A percentile compares a stretch with the other conserved stretches of the same genome.
Evolutionary conservation across 2,888 invertebrate species (phyloP).

Genomic region (Cerceris rybyensis): DNA sequence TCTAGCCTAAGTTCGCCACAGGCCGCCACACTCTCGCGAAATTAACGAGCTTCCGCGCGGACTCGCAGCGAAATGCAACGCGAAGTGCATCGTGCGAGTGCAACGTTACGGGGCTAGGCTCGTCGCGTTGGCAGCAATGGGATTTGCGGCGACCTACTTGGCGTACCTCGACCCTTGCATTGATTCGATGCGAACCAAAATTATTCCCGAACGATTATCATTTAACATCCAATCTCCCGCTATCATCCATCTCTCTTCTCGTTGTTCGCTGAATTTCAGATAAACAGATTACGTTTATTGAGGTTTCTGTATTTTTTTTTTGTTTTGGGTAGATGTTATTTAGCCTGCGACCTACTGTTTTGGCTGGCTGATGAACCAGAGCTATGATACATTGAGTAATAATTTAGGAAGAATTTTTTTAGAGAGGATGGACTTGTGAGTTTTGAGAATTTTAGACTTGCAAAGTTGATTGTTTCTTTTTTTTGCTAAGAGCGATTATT

Average conservation of each 20-base stretch:
- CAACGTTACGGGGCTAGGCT: slow-evolving; percentile 34
- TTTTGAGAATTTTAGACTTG: no score
- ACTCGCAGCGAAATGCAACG: slow-evolving; percentile 45
- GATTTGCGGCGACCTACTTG: slow-evolving; percentile 80
- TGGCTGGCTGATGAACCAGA: no score
- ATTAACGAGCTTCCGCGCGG: slow-evolving; percentile 61
- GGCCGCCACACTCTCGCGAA: slow-evolving; percentile 20
- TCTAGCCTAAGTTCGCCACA: slow-evolving; percentile 7
- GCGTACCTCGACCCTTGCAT: slow-evolving; percentile 81
- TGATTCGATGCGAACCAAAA: slow-evolving; percentile 78
- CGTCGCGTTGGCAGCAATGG: slow-evolving; percentile 78
- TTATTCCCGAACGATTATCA: slow-evolving; percentile 74
- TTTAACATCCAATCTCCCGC: slow-evolving; percentile 38
- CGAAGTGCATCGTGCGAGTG: slow-evolving; percentile 54
- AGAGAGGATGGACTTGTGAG: no score
- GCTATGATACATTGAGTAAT: no score
- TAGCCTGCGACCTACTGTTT: no score
- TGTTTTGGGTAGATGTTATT: no score
- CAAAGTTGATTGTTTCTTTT: no score
- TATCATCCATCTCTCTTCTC: not conserved
- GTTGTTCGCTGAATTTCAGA: not conserved
- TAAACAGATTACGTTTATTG: not conserved
- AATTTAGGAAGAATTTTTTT: no score
- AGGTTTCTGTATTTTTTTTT: not conserved
- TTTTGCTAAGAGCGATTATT: no score